phyloP scores from a whole-genome alignment of 2,113 vertebrate genomes.

The Epinephelus fuscoguttatus region DNA sequence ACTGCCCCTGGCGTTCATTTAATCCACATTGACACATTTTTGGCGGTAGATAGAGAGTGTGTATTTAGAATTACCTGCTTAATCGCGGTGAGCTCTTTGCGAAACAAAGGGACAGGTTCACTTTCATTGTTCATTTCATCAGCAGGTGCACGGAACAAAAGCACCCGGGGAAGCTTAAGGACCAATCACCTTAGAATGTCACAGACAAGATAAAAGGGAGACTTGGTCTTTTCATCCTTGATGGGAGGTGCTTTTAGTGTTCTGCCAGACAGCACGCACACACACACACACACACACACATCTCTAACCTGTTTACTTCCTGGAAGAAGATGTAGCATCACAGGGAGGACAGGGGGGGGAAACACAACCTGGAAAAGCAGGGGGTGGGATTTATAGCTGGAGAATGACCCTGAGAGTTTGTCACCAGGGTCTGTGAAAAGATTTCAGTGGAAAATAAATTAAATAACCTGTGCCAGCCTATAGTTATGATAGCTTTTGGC shows the following conservation, averaged over 20 bases:
- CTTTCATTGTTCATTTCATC: constrained; percentile 53
- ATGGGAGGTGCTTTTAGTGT: constrained; percentile 60
- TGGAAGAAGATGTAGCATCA: constrained; percentile 48
- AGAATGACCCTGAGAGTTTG: constrained; percentile 17
- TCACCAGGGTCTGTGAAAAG: background rate
- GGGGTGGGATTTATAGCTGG: constrained; percentile 16
- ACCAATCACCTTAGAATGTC: constrained; percentile 70
- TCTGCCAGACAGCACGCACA: constrained; percentile 40
- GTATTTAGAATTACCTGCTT: constrained; percentile 35
- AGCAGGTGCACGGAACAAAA: constrained; percentile 63
- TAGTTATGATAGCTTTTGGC: constrained; percentile 58
- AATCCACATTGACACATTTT: constrained; percentile 47
- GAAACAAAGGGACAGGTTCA: constrained; percentile 51
- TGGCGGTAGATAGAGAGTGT: constrained; percentile 26
- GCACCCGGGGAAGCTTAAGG: constrained; percentile 40
- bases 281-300: constrained; percentile 7
- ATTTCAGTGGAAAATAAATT: constrained; percentile 45
- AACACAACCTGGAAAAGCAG: constrained; percentile 33
- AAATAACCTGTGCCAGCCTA: constrained; percentile 32
- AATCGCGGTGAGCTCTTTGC: constrained; percentile 16
- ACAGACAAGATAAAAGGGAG: constrained; percentile 72
- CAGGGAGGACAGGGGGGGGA: constrained; percentile 10
- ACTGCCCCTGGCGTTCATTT: constrained; percentile 43
- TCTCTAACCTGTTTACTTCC: constrained; percentile 66
- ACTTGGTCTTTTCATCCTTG: constrained; percentile 70